These are phyloP conservation scores for Aphidius ervi DNA, from an alignment of 1,140 invertebrate species.

Conservation along the genomic window DNA sequence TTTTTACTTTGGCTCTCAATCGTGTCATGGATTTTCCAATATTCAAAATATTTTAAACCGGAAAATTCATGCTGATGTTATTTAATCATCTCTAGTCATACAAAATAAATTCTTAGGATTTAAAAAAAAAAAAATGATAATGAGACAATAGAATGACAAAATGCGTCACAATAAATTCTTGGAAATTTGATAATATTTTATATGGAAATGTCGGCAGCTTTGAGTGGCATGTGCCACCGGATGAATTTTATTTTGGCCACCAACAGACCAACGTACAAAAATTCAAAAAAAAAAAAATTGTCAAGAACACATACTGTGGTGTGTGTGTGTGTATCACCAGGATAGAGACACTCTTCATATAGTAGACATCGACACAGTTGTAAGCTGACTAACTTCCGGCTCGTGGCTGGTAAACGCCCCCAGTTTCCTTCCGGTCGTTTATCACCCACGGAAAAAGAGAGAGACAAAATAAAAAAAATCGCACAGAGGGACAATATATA, in stretches of 20 bases:
- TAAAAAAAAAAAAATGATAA: background rate
- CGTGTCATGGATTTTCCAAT: too few species aligned
- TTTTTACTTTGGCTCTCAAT: too few species aligned
- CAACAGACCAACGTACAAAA: constrained; percentile 12
- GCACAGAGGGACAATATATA: background rate
- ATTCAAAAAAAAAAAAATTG: background rate
- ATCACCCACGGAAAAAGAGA: constrained; percentile 8
- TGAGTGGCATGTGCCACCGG: constrained; percentile 24
- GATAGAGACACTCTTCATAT: background rate
- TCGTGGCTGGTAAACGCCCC: constrained; percentile 20
- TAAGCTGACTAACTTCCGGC: constrained; percentile 18
- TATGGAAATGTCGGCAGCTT: constrained; percentile 23
- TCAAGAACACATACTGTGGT: too few species aligned
- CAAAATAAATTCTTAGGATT: too few species aligned
- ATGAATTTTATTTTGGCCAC: constrained; percentile 26
- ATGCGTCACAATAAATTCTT: constrained; percentile 11
- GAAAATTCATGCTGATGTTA: too few species aligned
- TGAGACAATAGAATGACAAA: background rate
- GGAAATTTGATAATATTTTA: constrained; percentile 19
- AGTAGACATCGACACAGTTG: background rate
- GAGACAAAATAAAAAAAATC: constrained; percentile 3
- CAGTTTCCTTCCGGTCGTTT: constrained; percentile 23
- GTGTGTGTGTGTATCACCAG: too few species aligned
- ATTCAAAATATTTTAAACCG: too few species aligned
- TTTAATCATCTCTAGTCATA: too few species aligned